These are phyloP conservation scores for Tetramorium parvispinum DNA, from an alignment of 1,140 invertebrate genomes.

Conservation along the genomic window DNA sequence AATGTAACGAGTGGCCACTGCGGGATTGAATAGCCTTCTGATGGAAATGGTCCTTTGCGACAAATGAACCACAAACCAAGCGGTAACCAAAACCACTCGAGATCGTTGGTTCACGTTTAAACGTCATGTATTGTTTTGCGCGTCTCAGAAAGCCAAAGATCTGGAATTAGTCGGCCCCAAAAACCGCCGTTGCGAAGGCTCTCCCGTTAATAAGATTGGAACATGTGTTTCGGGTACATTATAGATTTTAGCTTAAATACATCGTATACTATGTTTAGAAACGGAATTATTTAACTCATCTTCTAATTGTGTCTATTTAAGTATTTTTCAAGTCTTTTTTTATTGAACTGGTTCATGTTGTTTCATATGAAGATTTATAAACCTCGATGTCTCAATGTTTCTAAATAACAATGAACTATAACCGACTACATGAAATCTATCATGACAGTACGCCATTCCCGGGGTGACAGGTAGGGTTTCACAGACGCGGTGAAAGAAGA, in stretches of 20 bases:
- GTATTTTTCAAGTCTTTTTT: neutral
- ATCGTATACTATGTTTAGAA: neutral
- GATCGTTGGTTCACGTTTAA: conserved; percentile 71
- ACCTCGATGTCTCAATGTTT: neutral
- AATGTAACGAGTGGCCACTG: conserved; percentile 53
- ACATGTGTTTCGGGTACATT: conserved; percentile 20
- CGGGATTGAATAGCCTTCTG: conserved; percentile 60
- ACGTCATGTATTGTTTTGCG: conserved; percentile 80
- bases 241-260: conserved; percentile 45
- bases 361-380: conserved; percentile 1
- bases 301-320: neutral
- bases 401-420: conserved; percentile 9
- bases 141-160: conserved; percentile 77
- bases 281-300: neutral
- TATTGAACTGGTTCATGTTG: neutral
- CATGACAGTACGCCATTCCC: neutral
- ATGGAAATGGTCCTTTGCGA: conserved; percentile 64
- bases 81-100: conserved; percentile 71
- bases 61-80: conserved; percentile 76
- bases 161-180: conserved; percentile 75
- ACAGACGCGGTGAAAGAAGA: conserved; percentile 67
- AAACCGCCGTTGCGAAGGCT: conserved; percentile 66
- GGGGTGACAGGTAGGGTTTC: neutral
- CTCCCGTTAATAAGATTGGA: conserved; percentile 50
- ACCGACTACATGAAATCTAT: conserved; percentile 26